Evolutionary conservation across 2,888 invertebrate genomes (phyloP).

Genomic region (Schizaphis graminum): DNA sequence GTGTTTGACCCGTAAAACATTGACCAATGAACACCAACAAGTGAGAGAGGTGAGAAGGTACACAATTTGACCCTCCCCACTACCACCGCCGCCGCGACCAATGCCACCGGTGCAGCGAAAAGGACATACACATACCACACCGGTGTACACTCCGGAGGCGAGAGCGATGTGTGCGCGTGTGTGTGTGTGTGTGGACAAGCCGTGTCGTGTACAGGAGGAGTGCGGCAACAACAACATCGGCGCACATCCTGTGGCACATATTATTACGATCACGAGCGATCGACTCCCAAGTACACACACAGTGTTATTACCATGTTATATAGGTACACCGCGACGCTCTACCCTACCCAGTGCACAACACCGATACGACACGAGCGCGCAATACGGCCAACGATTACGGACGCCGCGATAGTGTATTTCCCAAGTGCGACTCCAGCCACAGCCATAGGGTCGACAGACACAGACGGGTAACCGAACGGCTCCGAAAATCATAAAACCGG

Average conservation of each 20-base stretch:
- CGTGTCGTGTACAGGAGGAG: conserved; percentile 8
- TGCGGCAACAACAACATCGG: conserved; percentile 36
- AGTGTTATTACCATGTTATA: background rate
- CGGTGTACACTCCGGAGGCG: conserved; percentile 5
- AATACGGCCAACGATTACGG: background rate
- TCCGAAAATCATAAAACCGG: background rate
- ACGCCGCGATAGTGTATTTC: background rate
- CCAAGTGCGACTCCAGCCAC: background rate
- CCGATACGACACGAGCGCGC: conserved; percentile 14
- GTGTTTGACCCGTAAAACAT: conserved; percentile 66
- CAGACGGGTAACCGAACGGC: background rate
- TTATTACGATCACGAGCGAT: conserved; percentile 46
- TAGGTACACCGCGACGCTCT: background rate
- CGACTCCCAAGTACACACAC: conserved; percentile 34
- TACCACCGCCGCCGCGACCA: background rate
- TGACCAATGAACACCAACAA: conserved; percentile 66
- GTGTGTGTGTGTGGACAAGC: background rate
- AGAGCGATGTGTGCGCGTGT: background rate
- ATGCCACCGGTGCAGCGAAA: conserved; percentile 56
- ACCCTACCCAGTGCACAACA: background rate
- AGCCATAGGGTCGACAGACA: no score
- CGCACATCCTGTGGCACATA: conserved; percentile 57
- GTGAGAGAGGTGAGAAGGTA: conserved; percentile 65
- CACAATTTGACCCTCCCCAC: conserved; percentile 65
- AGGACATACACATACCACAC: conserved; percentile 61